Percentiles rank a stretch among this genome's conserved stretches.
Conservation (phyloP, 2,797 vertebrate genomes). For the Muscicapa comitata region DNA sequence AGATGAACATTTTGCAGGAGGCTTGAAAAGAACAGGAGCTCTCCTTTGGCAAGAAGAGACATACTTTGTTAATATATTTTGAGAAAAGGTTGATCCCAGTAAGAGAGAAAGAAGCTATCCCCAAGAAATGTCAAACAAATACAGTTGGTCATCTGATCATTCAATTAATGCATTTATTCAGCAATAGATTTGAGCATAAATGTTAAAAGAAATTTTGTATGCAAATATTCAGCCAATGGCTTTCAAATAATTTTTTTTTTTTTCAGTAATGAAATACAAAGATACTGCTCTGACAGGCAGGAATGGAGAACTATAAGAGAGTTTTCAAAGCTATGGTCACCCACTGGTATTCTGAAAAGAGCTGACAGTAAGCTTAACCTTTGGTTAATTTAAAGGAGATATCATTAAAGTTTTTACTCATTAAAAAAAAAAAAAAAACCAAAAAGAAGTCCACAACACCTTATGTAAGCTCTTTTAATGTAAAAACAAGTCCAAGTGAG, state of each 20-base stretch:
- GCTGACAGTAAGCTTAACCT: not conserved
- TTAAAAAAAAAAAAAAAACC: not conserved
- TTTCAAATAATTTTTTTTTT: not conserved
- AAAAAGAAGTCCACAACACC: rapidly evolving
- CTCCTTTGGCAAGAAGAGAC: not conserved
- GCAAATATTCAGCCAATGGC: not conserved
- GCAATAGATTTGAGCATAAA: not conserved
- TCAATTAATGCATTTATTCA: not conserved
- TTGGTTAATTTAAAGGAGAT: not conserved
- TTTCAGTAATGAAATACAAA: not conserved
- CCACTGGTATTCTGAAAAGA: not conserved
- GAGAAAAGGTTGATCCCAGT: not conserved
- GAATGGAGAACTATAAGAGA: not conserved
- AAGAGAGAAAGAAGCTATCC: not conserved
- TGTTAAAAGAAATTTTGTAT: not conserved
- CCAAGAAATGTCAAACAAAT: not conserved
- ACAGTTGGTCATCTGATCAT: not conserved
- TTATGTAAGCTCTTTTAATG: not conserved
- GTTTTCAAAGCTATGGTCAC: not conserved
- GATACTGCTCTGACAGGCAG: not conserved
- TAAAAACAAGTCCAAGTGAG: not conserved
- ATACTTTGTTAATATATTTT: not conserved
- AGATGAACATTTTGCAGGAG: conserved; percentile 39
- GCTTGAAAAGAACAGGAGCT: conserved; percentile 44
- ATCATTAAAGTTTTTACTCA: not conserved